Evolutionary conservation across 2,888 invertebrate genomes (phyloP).

Genomic region (Gibbula magus): DNA sequence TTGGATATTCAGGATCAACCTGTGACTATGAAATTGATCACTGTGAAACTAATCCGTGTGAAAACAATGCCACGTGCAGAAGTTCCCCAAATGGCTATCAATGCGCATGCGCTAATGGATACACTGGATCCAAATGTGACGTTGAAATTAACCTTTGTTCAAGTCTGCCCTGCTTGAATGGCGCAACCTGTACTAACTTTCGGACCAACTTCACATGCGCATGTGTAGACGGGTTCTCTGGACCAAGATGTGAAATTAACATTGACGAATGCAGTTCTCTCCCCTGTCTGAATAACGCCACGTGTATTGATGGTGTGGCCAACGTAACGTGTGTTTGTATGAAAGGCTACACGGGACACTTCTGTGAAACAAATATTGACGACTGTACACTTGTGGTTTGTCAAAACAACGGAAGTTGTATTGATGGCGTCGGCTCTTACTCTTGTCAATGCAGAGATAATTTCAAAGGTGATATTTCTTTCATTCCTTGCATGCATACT

Average conservation of each 20-base stretch:
- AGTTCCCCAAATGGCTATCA: background rate
- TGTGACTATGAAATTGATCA: constrained; percentile 35
- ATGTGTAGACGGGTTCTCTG: background rate
- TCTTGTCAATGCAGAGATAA: background rate
- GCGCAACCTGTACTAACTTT: background rate
- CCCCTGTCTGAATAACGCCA: constrained; percentile 12
- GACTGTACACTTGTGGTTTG: background rate
- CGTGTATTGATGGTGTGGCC: background rate
- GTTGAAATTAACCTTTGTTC: background rate
- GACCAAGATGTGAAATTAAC: background rate
- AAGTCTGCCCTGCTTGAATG: background rate
- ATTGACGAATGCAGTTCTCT: background rate
- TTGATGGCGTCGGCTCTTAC: background rate
- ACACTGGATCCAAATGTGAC: background rate
- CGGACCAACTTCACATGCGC: background rate
- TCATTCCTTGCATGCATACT: too few species aligned
- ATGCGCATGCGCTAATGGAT: constrained; percentile 9
- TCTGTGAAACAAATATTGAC: background rate
- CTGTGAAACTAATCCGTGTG: constrained; percentile 23
- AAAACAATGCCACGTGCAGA: background rate
- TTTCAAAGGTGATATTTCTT: background rate
- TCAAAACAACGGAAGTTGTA: background rate
- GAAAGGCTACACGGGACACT: background rate
- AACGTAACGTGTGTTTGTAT: background rate
- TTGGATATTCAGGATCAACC: constrained; percentile 31